Percentiles rank a stretch among this genome's conserved stretches.
phyloP scores from a whole-genome alignment of 2,888 invertebrate species.

The Drosophila meridiana region DNA sequence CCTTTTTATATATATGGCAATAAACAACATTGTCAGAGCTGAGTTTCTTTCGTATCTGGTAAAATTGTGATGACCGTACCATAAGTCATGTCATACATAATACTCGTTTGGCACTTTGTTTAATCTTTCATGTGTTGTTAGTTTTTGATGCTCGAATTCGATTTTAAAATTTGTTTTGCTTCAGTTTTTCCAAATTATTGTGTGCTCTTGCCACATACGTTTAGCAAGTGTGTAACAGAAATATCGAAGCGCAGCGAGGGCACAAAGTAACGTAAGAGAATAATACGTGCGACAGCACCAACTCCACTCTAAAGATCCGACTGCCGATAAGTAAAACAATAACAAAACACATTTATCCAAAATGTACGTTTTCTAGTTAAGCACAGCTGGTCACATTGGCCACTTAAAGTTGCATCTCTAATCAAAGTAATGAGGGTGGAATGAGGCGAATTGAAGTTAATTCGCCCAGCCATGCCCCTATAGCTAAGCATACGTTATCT shows the following conservation, averaged over 20 bases:
- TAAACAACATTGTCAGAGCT: background rate
- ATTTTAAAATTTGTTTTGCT: constrained; percentile 28
- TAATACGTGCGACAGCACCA: background rate
- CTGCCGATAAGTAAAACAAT: background rate
- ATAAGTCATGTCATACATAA: background rate
- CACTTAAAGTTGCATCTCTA: constrained; percentile 29
- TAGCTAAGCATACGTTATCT: constrained; percentile 26
- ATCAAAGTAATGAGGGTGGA: constrained; percentile 24
- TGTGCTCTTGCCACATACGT: constrained; percentile 16
- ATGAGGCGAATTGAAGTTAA: constrained; percentile 12
- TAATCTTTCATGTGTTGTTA: constrained; percentile 36
- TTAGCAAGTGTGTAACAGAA: constrained; percentile 13
- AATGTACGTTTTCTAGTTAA: background rate
- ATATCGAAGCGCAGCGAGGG: constrained; percentile 2
- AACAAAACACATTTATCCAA: background rate
- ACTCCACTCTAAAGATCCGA: background rate
- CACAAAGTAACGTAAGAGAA: constrained; percentile 6
- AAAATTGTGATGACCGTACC: background rate
- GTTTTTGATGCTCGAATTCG: constrained; percentile 21
- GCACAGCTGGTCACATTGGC: constrained; percentile 39
- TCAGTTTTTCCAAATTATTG: constrained; percentile 43
- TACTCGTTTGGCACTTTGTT: constrained; percentile 28
- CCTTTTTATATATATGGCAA: background rate
- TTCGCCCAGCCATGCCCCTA: constrained; percentile 1
- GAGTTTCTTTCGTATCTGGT: background rate